Evolutionary conservation across 2,113 vertebrate genomes (phyloP).

Genomic region (Laterallus jamaicensis): DNA sequence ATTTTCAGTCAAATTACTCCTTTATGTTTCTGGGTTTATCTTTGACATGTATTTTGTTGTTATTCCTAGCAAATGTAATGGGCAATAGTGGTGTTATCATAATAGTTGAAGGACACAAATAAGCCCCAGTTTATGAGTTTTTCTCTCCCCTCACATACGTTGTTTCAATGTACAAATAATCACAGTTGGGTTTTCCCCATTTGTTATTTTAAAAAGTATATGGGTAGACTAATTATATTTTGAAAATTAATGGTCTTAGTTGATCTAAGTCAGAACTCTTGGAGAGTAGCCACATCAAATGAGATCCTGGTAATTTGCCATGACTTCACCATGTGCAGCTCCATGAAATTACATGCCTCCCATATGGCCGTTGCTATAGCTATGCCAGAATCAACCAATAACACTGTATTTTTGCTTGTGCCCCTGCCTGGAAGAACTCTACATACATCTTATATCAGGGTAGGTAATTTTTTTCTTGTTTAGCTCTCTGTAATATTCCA

Average conservation of each 20-base stretch:
- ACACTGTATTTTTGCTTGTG: slow-evolving; percentile 6
- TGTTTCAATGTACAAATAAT: background rate
- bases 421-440: slow-evolving; percentile 9
- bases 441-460: background rate
- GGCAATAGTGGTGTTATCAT: background rate
- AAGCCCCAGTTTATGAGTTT: background rate
- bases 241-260: slow-evolving; percentile 28
- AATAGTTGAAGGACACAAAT: background rate
- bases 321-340: slow-evolving; percentile 24
- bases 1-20: background rate
- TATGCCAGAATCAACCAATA: slow-evolving; percentile 52
- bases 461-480: background rate
- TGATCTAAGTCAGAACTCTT: slow-evolving; percentile 11
- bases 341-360: slow-evolving; percentile 31
- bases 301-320: slow-evolving; percentile 38
- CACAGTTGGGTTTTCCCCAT: background rate
- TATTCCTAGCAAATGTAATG: background rate
- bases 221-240: slow-evolving; percentile 9
- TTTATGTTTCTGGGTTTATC: background rate
- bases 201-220: background rate
- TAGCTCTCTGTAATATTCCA: background rate
- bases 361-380: slow-evolving; percentile 46
- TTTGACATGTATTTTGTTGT: background rate
- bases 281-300: slow-evolving; percentile 53
- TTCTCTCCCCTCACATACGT: background rate